Evolutionary conservation across 2,888 invertebrate species (phyloP), one percentile per base, ranked within the genome.

Genomic region (Spisula subtruncata): DNA sequence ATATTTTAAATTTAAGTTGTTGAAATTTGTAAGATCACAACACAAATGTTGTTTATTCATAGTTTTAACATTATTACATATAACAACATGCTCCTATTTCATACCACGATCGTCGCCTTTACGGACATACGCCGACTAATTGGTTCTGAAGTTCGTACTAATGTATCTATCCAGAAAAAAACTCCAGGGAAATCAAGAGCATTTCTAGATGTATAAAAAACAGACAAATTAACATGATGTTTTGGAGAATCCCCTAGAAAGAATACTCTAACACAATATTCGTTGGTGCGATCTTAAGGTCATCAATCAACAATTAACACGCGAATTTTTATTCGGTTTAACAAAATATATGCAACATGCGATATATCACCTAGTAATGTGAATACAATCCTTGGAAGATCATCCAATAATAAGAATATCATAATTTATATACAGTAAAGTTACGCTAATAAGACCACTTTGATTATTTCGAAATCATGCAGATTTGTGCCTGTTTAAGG

Each of bases 181-280:
- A 66, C 60, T 66, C 60, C 0, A n/a, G 60, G 60, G 60, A 66
- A 66, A 66, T 66, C 60, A 66, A 25, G 60, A 25, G 60, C 60
- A 25, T 66, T 66, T 66, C 60, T 25, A 25, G 25, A 66, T 20
- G 12, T 66, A 66, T 66, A 66, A 66, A n/a, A n/a, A 66, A 66
- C 60, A 25, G 60, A 66, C 60, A 66, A 66, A 66, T 66, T 66
- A 66, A 66, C 60, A 66, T 66, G 60, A 66, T 66, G 60, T 66
- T 25, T n/a, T 5, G 1, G 60, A 66, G 25, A 25, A n/a, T n/a
- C 25, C 60, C 60, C 60, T 25, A 25, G 60, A 66, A 12, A 66
- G 60, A 66, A 6, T 10, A 66, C 5, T 66, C 25, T 10, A 66
- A 25, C 60, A 66, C 25, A 66, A 66, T 25, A 8, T 25, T 66